Evolutionary conservation across 53 echinoderm and acorn worm genomes (phyloP).

Genomic region (Patiria pectinifera): DNA sequence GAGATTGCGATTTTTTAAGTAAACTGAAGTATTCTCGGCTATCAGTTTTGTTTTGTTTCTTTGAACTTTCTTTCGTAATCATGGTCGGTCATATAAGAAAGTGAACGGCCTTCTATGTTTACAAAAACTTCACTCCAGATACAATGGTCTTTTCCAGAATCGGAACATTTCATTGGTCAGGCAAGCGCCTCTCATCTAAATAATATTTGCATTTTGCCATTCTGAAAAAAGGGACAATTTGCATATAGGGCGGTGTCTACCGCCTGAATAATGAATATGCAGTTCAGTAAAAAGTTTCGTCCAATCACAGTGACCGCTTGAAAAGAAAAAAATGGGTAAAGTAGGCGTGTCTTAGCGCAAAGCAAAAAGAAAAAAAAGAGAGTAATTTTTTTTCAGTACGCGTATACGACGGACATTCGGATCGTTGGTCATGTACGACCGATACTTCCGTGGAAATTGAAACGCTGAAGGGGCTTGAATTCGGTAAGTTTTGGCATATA

Average conservation of each 20-base stretch:
- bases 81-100: not conserved
- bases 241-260: not conserved
- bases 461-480: too few relatives aligned
- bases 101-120: not conserved
- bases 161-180: not conserved
- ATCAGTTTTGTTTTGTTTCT: too few relatives aligned
- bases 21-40: too few relatives aligned
- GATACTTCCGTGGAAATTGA: too few relatives aligned
- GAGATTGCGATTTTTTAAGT: too few relatives aligned
- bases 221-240: not conserved
- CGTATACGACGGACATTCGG: too few relatives aligned
- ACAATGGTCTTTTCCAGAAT: conserved; percentile 12
- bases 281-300: not conserved
- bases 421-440: too few relatives aligned
- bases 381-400: too few relatives aligned
- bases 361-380: too few relatives aligned
- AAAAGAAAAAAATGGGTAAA: not conserved
- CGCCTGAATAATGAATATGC: not conserved
- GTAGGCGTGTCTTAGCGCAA: too few relatives aligned
- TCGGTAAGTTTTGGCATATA: too few relatives aligned
- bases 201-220: not conserved
- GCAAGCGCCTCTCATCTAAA: not conserved
- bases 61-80: not conserved
- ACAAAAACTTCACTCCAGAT: not conserved
- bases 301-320: not conserved